phyloP scores from a whole-genome alignment of 2,113 vertebrate genomes.

The Daboia siamensis region DNA sequence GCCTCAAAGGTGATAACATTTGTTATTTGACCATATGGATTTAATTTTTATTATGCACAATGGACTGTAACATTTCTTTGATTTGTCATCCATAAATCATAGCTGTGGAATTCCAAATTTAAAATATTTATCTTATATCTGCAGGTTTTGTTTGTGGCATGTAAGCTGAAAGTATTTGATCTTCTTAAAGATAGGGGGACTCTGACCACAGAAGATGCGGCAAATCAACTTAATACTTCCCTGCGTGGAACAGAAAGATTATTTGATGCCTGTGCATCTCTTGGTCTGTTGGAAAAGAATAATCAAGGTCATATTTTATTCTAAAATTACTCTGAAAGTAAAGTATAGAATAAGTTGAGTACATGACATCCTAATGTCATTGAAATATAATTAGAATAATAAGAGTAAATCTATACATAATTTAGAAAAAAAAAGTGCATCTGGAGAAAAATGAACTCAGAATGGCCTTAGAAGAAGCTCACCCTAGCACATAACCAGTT shows the following conservation, averaged over 20 bases:
- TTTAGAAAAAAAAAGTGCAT: background rate
- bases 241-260: slow-evolving; percentile 72
- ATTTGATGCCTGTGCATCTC: slow-evolving; percentile 79
- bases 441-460: background rate
- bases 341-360: background rate
- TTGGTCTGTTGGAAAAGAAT: slow-evolving; percentile 76
- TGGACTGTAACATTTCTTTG: background rate
- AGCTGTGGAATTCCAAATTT: background rate
- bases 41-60: background rate
- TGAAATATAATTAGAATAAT: background rate
- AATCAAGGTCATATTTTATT: slow-evolving; percentile 53
- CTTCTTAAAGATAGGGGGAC: slow-evolving; percentile 65
- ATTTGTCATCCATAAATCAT: background rate
- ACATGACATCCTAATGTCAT: background rate
- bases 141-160: slow-evolving; percentile 84
- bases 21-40: background rate
- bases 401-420: background rate
- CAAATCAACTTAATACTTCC: slow-evolving; percentile 68
- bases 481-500: background rate
- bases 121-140: background rate
- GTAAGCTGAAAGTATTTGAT: slow-evolving; percentile 83
- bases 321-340: background rate
- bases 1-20: slow-evolving; percentile 82
- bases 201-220: slow-evolving; percentile 66
- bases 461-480: background rate